phyloP scores from a whole-genome alignment of 1,140 invertebrate species.

The Zeugodacus cucurbitae region DNA sequence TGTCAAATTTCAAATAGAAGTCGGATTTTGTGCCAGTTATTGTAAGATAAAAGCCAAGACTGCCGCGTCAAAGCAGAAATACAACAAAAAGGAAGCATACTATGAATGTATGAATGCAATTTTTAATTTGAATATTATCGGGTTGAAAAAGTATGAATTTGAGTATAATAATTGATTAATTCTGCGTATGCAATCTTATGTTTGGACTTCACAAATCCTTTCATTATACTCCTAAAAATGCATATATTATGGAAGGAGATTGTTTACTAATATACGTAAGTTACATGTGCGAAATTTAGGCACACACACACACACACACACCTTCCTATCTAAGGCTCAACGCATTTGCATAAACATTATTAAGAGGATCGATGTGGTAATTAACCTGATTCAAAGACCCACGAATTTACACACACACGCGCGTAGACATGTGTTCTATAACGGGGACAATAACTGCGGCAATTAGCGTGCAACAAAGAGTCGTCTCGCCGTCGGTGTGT shows the following conservation, averaged over 20 bases:
- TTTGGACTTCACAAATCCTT: too few relatives aligned
- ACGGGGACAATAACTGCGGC: neutral
- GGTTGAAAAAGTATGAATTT: too few relatives aligned
- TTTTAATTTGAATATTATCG: neutral
- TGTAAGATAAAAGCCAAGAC: neutral
- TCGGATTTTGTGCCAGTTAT: conserved; percentile 1
- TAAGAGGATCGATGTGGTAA: neutral
- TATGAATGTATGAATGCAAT: neutral
- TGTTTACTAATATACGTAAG: too few relatives aligned
- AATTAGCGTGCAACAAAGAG: neutral
- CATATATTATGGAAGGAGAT: too few relatives aligned
- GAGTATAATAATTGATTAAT: too few relatives aligned
- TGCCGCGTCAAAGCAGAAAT: neutral
- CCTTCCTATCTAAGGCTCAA: too few relatives aligned
- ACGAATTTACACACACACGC: neutral
- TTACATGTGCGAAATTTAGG: too few relatives aligned
- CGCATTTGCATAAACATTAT: neutral
- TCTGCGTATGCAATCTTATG: too few relatives aligned
- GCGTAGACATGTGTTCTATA: neutral
- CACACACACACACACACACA: too few relatives aligned
- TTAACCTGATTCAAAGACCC: neutral
- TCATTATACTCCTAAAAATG: too few relatives aligned
- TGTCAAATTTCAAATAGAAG: too few relatives aligned
- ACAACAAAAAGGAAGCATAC: neutral
- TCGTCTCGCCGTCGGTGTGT: neutral